Base-by-base conservation (phyloP, 1,140 invertebrate species). In the Scaptomyza hsui region DNA sequence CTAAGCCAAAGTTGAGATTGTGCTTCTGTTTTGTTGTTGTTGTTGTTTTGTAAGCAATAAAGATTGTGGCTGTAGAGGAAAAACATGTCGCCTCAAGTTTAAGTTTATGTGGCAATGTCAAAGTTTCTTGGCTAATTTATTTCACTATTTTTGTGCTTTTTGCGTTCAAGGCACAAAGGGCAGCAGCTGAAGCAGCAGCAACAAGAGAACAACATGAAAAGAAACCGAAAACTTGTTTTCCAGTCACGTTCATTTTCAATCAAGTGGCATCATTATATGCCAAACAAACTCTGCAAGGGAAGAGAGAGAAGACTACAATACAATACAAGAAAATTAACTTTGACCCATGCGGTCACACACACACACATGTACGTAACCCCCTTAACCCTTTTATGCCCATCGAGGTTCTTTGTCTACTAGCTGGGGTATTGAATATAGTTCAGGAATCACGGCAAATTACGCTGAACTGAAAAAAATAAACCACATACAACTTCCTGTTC, bases 241-340 rank as follows among this genome's bases (percentile, higher is more conserved):
- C 78, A 86, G 82, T 86, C 82, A 86, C 82, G 82, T 86, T 88
- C 82, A 72, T 72, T 86, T 86, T 86, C 82, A 86, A 86, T 86
- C 82, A 86, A 86, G 82, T 86, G 78, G 74, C 82, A 86, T 86
- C 82, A 88, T 86, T 86, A 86, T 88, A 73, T 61, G 65, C 60
- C 82, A 78, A 86, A 81, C 77, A 86, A 88, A 81, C 68, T 71
- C n/a, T n/a, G 69, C 44, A 62, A 37, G 24, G 24, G 24, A 12
- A 71, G 35, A 62, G 45, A 61, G 37, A 42, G 32, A 41, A 21
- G 37, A 62, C 72, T 74, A 4, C 4, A 88, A 85, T 88, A 85
- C 81, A 86, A 85, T 86, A n/a, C n/a, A 85, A 72, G 61, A 74
- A 71, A 85, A 85, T 85, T 85, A 88, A 72, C 69, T 73, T 45